Conservation (phyloP, 2,797 vertebrate genomes). For the Acanthornis magna region DNA sequence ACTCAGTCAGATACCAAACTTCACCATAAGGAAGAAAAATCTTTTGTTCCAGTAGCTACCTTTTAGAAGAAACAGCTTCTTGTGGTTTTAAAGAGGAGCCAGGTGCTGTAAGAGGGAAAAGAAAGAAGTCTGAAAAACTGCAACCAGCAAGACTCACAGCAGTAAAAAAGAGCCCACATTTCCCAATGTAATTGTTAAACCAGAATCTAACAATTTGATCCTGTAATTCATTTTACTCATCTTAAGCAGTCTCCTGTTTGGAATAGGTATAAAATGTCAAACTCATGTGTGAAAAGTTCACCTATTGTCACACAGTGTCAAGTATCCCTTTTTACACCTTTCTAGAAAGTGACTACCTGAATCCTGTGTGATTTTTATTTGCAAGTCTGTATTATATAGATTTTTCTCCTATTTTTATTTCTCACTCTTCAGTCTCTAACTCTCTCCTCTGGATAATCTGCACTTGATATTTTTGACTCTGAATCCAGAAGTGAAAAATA, state of each 20-base stretch:
- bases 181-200: background rate
- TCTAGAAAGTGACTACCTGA: background rate
- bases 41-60: conserved; percentile 65
- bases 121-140: background rate
- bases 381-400: background rate
- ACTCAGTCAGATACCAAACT: background rate
- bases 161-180: background rate
- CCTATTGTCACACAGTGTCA: background rate
- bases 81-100: conserved; percentile 83
- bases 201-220: background rate
- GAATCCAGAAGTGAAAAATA: background rate
- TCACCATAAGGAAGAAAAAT: background rate
- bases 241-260: background rate
- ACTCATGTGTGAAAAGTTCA: background rate
- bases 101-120: conserved; percentile 64
- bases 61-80: conserved; percentile 79
- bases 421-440: background rate
- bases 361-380: background rate
- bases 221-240: background rate
- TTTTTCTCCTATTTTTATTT: background rate
- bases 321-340: background rate
- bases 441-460: background rate
- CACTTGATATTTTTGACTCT: background rate
- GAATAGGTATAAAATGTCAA: background rate
- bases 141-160: background rate